phyloP scores from a whole-genome alignment of 2,797 vertebrate species.

The Pteropus rufus region DNA sequence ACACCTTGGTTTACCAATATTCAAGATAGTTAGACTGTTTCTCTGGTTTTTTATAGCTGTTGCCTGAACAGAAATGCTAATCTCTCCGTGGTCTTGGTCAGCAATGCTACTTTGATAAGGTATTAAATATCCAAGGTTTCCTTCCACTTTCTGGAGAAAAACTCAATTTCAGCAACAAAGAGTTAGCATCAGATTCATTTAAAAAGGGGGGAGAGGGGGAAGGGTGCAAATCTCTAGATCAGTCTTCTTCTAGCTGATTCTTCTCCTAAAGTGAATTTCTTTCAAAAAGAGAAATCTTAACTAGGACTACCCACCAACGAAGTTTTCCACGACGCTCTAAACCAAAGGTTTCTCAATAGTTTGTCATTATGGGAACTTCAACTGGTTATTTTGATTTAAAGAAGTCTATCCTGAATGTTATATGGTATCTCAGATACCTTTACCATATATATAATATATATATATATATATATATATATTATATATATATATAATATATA shows the following conservation, averaged over 20 bases:
- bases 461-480: too few species aligned
- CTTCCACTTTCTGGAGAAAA: background rate
- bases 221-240: background rate
- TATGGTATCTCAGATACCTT: background rate
- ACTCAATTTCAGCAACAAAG: background rate
- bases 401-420: background rate
- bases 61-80: background rate
- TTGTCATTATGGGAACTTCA: background rate
- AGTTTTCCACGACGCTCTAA: background rate
- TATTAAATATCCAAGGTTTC: background rate
- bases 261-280: background rate
- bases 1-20: background rate
- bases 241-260: background rate
- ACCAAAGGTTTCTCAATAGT: background rate
- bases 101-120: background rate
- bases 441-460: background rate
- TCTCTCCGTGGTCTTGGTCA: background rate
- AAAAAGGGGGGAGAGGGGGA: background rate
- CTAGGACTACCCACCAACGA: background rate
- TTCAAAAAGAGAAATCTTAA: conserved; percentile 3
- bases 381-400: background rate
- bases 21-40: background rate
- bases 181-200: background rate
- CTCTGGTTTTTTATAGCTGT: background rate
- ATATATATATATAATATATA: background rate